Percentiles rank a stretch among this genome's conserved stretches.
phyloP scores from a whole-genome alignment of 2,888 invertebrate species.

The Ormyrus pomaceus region DNA sequence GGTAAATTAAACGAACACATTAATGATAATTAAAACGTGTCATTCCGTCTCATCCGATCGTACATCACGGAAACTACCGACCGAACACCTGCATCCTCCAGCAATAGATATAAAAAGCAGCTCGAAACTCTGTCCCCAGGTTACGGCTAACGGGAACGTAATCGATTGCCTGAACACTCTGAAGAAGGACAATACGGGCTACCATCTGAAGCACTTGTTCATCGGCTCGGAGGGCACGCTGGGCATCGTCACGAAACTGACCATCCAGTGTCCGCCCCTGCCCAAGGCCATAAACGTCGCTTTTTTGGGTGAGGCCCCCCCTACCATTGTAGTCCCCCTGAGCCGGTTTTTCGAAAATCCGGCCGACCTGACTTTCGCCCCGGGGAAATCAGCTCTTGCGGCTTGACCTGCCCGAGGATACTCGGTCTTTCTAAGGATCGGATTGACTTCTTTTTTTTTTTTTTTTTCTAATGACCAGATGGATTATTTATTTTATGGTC shows the following conservation, averaged over 20 bases:
- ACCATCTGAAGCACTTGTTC: constrained; percentile 96
- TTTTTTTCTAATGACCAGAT: no score
- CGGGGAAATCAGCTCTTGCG: constrained; percentile 18
- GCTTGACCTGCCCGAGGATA: no score
- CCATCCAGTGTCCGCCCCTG: constrained; percentile 91
- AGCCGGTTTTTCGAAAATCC: constrained; percentile 28
- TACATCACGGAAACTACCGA: no score
- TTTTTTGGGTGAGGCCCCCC: constrained; percentile 81
- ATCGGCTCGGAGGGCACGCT: constrained; percentile 98
- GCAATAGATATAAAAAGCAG: no score
- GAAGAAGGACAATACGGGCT: constrained; percentile 98
- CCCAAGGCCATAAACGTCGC: constrained; percentile 91
- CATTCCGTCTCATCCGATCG: no score
- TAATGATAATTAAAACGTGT: no score
- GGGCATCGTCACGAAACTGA: constrained; percentile 94
- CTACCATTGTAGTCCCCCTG: background rate
- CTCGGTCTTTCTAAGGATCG: no score
- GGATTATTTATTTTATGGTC: no score
- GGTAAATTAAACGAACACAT: no score
- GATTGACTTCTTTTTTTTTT: no score
- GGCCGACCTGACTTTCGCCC: constrained; percentile 11
- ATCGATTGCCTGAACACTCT: constrained; percentile 90
- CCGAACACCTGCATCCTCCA: no score
- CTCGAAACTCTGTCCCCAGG: constrained; percentile 76
- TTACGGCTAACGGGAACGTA: constrained; percentile 89